These are phyloP conservation scores for Conus ventricosus DNA, from an alignment of 1,140 invertebrate genomes.

Conservation along the genomic window DNA sequence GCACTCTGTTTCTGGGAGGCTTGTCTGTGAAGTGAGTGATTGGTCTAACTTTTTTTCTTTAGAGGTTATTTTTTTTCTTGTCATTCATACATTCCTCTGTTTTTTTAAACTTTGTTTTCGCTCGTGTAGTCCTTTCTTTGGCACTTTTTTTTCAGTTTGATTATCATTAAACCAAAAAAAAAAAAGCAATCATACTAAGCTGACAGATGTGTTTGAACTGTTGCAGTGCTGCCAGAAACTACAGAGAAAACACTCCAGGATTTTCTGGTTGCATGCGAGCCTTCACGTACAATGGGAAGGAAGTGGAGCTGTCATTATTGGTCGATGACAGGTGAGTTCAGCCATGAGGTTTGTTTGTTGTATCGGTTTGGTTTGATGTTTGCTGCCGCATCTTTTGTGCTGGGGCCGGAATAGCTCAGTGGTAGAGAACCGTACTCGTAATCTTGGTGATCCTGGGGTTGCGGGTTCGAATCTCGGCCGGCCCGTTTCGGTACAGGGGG, in stretches of 20 bases:
- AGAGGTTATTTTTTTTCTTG: neutral
- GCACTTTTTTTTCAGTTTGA: neutral
- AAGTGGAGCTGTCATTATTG: constrained; percentile 87
- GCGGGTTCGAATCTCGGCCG: too few relatives aligned
- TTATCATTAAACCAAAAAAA: too few relatives aligned
- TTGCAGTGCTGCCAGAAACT: constrained; percentile 78
- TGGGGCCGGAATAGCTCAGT: too few relatives aligned
- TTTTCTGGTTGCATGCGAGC: constrained; percentile 95
- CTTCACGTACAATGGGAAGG: constrained; percentile 91
- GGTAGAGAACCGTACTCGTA: too few relatives aligned
- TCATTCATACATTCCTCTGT: neutral
- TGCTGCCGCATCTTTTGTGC: too few relatives aligned
- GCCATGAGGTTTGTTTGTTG: neutral
- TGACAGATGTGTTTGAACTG: neutral
- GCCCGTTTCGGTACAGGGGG: too few relatives aligned
- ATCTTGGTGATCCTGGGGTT: too few relatives aligned
- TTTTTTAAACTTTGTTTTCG: neutral
- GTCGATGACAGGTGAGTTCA: constrained; percentile 51
- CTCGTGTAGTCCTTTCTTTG: neutral
- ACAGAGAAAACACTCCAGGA: constrained; percentile 87
- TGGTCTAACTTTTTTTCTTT: neutral
- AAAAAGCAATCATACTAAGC: too few relatives aligned
- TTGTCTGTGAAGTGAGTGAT: constrained; percentile 79
- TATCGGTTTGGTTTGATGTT: too few relatives aligned
- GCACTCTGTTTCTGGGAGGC: constrained; percentile 78